Evolutionary conservation across 2,888 invertebrate species (phyloP), one percentile per base, ranked within the genome.

Genomic region (Drosophila pegasa): DNA sequence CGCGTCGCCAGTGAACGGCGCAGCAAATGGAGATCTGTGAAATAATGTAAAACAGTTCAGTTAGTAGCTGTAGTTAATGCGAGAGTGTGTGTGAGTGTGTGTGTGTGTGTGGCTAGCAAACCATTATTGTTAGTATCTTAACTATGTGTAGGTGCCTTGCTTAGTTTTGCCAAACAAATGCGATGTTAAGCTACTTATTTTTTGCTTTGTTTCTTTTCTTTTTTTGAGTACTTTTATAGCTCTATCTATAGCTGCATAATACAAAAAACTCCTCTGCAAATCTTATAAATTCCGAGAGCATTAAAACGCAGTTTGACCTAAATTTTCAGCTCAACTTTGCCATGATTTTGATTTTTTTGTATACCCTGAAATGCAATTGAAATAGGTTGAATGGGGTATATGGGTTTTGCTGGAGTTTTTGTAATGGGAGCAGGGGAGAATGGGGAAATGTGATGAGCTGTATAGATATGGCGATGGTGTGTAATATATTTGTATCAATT

Each of bases 231-330:
- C 63, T 67, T 67, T 66, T 63, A 58, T 67, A 58, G 40, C 35
- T 54, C 8, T 37, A 52, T 52, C n/a, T 37, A 52, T 52, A 9
- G 10, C 33, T 31, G 3, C 35, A 60, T 61, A 50, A 16, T 25
- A 35, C 29, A 18, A 27, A 29, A 29, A 29, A 29, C 20, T 51
- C 14, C 45, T 35, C 35, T 45, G 35, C 51, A 33, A 51, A 38
- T 45, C 33, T 45, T 48, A 41, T 40, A 57, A 51, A 31, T 48
- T 48, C 22, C 64, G 43, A 63, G 25, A 31, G 68, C 64, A 60
- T 74, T 60, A 63, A 74, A 76, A 72, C 72, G 71, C 67, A 68
- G 41, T 66, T 84, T 87, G 85, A 88, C 85, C 85, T 47, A 88
- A 73, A 84, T 85, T 59, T 70, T 48, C 18, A 1, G 9, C 18